Base-by-base conservation (phyloP, 2,888 invertebrate species). In the Chloroclystis v-ata region DNA sequence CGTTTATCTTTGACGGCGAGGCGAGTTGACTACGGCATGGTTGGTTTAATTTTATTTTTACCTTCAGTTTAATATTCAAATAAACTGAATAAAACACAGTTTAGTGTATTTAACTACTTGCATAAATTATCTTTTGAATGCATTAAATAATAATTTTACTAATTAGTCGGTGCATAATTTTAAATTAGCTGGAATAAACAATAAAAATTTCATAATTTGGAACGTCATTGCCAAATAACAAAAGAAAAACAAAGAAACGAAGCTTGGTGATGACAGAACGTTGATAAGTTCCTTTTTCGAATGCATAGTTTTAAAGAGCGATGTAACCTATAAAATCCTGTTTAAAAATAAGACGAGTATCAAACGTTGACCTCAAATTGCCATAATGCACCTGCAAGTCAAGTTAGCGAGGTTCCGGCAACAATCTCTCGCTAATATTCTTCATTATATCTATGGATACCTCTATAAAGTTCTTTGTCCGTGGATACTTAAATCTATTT, bases 1-100 rank as follows among this genome's bases (percentile, higher is more conserved):
- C 49, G 63, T 68, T 72, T 67, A 61, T 76, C 75, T 73, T 63
- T 71, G 74, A 52, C 57, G 37, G 53, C 50, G 58, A 58, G 57
- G 59, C 57, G 55, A 54, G 51, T 52, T 49, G 59, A 54, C 54
- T 60, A 58, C 20, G 20, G 20, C 62, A 65, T 62, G 69, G 64
- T 63, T 56, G 67, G 60, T 51, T 61, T 57, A 57, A 57, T 63
- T 65, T 64, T 64, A 63, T 67, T 63, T 65, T 58, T 58, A 61
- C 57, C 55, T 54, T 53, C 25, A 58, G 16, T 35, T 11, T 20
- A n/a, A 35, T 61, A 63, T 65, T 64, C 56, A 62, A 67, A 64
- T 60, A 52, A 51, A 55, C 55, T 60, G 55, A 48, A 60, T 60
- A 59, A 62, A 62, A 60, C 51, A 57, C 44, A 53, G 41, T 63